phyloP scores from a whole-genome alignment of 2,113 vertebrate genomes.

The Ceuthmochares aereus region DNA sequence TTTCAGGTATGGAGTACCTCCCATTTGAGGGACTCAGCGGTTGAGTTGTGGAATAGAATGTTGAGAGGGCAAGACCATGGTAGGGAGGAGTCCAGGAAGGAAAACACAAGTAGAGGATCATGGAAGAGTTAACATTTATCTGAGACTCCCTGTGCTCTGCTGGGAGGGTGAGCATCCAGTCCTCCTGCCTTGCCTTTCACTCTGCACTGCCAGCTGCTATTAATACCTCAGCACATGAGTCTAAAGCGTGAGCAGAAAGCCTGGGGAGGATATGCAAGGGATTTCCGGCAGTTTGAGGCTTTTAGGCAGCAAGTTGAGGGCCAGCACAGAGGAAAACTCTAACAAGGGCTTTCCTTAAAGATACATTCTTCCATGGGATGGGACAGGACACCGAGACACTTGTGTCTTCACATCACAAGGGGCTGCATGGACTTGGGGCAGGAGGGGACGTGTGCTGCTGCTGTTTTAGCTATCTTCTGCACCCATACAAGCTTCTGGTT shows the following conservation, averaged over 20 bases:
- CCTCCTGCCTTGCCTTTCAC: not conserved
- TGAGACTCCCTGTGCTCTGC: not conserved
- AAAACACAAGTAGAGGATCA: not conserved
- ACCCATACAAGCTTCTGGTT: not conserved
- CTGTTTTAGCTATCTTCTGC: not conserved
- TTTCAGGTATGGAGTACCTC: not conserved
- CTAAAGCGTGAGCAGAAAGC: not conserved
- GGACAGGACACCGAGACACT: not conserved
- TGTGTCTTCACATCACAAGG: not conserved
- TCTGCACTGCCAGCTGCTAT: not conserved
- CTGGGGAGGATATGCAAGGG: not conserved
- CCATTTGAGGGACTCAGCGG: not conserved
- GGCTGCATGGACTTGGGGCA: not conserved
- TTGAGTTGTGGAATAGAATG: not conserved
- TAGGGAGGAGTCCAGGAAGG: not conserved
- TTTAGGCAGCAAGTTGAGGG: not conserved
- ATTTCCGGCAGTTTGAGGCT: not conserved
- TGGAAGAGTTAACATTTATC: not conserved
- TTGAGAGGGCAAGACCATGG: not conserved
- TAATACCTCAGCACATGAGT: not conserved
- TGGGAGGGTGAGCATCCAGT: not conserved
- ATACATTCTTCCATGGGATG: accelerated
- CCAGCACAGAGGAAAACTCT: not conserved
- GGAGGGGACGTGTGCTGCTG: not conserved
- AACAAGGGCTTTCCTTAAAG: not conserved